These are phyloP conservation scores for Echinometra lucunter DNA, from an alignment of 53 echinoderm and acorn worm species.

Conservation along the genomic window DNA sequence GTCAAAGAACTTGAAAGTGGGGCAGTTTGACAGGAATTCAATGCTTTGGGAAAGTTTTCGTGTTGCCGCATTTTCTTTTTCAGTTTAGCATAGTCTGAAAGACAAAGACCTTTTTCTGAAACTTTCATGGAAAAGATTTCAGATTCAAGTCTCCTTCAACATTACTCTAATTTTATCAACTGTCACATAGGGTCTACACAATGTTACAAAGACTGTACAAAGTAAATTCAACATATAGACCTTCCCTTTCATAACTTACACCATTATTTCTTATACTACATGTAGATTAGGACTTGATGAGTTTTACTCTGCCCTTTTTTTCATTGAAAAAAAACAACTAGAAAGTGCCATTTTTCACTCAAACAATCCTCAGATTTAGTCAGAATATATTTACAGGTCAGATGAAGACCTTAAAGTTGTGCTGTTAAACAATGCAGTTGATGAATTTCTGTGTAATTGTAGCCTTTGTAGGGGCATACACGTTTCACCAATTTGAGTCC, in stretches of 20 bases:
- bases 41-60: neutral
- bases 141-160: neutral
- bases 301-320: too few relatives aligned
- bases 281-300: too few relatives aligned
- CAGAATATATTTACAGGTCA: too few relatives aligned
- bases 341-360: too few relatives aligned
- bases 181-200: neutral
- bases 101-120: neutral
- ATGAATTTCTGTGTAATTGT: neutral
- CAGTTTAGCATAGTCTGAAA: neutral
- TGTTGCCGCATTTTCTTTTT: conserved; percentile 15
- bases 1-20: neutral
- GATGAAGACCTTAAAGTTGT: neutral
- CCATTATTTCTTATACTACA: too few relatives aligned
- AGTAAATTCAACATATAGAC: too few relatives aligned
- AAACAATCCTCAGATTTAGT: too few relatives aligned
- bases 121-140: neutral
- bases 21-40: neutral
- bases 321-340: too few relatives aligned
- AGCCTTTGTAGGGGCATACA: neutral
- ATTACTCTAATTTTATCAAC: neutral
- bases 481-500: neutral
- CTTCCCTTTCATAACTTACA: too few relatives aligned
- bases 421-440: neutral
- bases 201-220: neutral